Conservation (phyloP, 2,888 invertebrate genomes). For the Polia nebulosa region DNA sequence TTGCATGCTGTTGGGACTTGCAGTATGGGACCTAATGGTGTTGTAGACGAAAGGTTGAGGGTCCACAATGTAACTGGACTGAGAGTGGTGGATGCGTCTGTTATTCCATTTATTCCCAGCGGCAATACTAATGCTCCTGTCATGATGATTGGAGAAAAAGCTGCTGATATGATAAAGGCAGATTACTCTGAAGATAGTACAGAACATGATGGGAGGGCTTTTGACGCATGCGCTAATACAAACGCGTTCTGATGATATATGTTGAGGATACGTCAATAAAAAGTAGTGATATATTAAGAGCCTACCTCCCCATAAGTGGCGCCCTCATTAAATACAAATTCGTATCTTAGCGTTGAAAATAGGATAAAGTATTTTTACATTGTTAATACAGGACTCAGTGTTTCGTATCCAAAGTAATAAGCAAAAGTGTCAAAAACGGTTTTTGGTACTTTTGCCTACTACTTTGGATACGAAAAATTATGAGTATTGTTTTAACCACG, state of each 20-base stretch:
- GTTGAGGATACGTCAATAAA: background rate
- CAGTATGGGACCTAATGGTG: slow-evolving; percentile 81
- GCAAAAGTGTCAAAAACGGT: too few species aligned
- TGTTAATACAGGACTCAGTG: too few species aligned
- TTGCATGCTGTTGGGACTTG: slow-evolving; percentile 91
- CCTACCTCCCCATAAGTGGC: too few species aligned
- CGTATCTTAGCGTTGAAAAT: too few species aligned
- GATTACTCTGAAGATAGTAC: slow-evolving; percentile 61
- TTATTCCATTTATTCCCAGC: slow-evolving; percentile 83
- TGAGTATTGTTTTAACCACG: too few species aligned
- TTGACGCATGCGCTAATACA: background rate
- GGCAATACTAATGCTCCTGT: slow-evolving; percentile 84
- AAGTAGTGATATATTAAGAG: background rate
- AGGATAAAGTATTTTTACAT: too few species aligned
- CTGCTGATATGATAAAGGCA: slow-evolving; percentile 84
- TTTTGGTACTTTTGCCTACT: too few species aligned
- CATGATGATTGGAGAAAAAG: slow-evolving; percentile 87
- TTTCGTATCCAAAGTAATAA: too few species aligned
- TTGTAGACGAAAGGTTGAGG: slow-evolving; percentile 80
- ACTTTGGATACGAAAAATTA: too few species aligned
- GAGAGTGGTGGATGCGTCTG: slow-evolving; percentile 83
- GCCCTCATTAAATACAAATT: too few species aligned
- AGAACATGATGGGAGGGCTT: background rate
- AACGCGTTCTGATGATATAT: background rate
- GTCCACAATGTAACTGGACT: slow-evolving; percentile 79